Percentiles rank a stretch among this genome's conserved stretches.
Conservation (phyloP, 2,888 invertebrate species). For the Halocaridina rubra region DNA sequence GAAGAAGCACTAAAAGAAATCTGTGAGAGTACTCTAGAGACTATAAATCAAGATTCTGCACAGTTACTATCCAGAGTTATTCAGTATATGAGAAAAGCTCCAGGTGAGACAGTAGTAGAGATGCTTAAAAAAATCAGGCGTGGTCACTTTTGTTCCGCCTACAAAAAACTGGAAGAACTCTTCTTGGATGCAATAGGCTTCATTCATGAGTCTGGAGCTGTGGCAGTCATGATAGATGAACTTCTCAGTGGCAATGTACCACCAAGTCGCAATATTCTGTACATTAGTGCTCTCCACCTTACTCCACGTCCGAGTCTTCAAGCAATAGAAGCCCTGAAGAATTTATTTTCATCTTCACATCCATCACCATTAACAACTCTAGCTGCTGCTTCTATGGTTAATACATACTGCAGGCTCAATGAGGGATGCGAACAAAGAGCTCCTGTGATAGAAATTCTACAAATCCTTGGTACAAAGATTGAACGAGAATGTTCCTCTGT, state of each 20-base stretch:
- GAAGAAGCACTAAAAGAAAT: conserved; percentile 19
- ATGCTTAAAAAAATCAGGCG: conserved; percentile 17
- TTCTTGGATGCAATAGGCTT: neutral
- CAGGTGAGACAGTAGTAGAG: neutral
- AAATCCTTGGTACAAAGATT: neutral
- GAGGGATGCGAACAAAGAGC: neutral
- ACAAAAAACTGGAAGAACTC: conserved; percentile 21
- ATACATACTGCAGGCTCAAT: neutral
- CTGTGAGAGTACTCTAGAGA: conserved; percentile 22
- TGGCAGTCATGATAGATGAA: neutral
- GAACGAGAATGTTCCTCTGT: neutral
- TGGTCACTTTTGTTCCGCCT: conserved; percentile 6
- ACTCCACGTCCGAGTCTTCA: neutral
- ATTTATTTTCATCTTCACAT: neutral
- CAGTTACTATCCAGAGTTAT: neutral
- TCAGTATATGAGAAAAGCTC: conserved; percentile 9
- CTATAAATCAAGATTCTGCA: conserved; percentile 17
- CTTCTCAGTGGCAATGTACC: neutral
- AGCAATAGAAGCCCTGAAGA: neutral
- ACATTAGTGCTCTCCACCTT: neutral
- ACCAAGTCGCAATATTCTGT: neutral
- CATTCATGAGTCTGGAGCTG: neutral
- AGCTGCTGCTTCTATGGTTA: neutral
- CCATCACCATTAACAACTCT: neutral
- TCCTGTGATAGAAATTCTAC: neutral